Evolutionary conservation across 2,888 invertebrate genomes (phyloP).

Genomic region (Hydraecia micacea): DNA sequence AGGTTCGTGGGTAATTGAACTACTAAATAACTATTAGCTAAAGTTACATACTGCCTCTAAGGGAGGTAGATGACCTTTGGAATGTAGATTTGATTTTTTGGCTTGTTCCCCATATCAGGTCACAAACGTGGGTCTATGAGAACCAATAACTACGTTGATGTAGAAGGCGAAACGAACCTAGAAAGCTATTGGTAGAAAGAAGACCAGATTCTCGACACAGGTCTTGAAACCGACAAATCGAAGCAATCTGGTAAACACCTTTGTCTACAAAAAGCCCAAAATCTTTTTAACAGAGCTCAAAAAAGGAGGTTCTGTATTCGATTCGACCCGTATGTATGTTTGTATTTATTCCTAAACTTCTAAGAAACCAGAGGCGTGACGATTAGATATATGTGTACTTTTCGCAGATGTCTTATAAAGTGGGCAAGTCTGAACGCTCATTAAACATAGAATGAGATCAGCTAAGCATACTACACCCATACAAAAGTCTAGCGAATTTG

Average conservation of each 20-base stretch:
- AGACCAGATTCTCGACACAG: not conserved
- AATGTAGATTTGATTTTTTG: not conserved
- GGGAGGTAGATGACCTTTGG: not conserved
- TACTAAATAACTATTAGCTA: slow-evolving; percentile 50
- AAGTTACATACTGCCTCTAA: slow-evolving; percentile 20
- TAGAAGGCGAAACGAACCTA: not conserved
- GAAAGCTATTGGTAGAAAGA: not conserved
- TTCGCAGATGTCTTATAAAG: slow-evolving; percentile 3
- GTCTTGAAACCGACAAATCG: not conserved
- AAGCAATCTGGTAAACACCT: not conserved
- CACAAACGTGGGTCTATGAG: not conserved
- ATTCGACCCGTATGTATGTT: no score
- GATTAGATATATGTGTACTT: slow-evolving; percentile 6
- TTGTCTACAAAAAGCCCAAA: not conserved
- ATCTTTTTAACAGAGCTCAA: no score
- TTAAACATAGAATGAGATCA: slow-evolving; percentile 50
- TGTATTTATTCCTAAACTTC: not conserved
- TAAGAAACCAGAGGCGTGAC: not conserved
- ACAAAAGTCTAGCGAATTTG: slow-evolving; percentile 18
- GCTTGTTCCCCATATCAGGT: not conserved
- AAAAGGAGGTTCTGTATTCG: no score
- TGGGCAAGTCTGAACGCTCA: slow-evolving; percentile 44
- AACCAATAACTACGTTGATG: not conserved
- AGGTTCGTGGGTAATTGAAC: slow-evolving; percentile 37
- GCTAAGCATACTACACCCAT: slow-evolving; percentile 1